phyloP scores from a whole-genome alignment of 2,113 vertebrate species.

The Brachyhypopomus gauderio region DNA sequence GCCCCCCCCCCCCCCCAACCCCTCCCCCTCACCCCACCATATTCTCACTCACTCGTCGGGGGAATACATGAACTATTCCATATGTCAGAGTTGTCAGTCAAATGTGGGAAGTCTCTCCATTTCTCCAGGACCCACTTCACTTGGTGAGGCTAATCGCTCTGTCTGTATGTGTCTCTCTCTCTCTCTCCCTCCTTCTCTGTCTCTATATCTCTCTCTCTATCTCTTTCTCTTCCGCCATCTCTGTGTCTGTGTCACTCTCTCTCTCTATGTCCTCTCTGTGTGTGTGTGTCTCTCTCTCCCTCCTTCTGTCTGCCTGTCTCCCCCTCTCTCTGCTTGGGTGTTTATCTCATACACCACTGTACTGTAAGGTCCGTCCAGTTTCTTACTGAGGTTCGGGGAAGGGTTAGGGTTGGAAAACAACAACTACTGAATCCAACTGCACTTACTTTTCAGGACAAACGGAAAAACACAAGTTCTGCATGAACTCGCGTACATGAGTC shows the following conservation, averaged over 20 bases:
- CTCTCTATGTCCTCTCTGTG: not conserved
- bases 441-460: no score
- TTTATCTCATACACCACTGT: slow-evolving; percentile 7
- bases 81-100: slow-evolving; percentile 99
- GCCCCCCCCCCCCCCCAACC: slow-evolving; percentile 73
- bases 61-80: slow-evolving; percentile 99
- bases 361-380: not conserved
- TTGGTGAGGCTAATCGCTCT: slow-evolving; percentile 10
- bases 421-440: not conserved
- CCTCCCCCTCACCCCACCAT: slow-evolving; percentile 78
- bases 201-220: slow-evolving; percentile 29
- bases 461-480: no score
- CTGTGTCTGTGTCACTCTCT: not conserved
- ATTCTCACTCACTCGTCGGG: slow-evolving; percentile 90
- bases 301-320: slow-evolving; percentile 64
- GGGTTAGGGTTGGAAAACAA: slow-evolving; percentile 34
- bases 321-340: slow-evolving; percentile 84
- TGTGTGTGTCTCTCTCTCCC: slow-evolving; percentile 33
- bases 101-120: slow-evolving; percentile 86
- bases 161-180: slow-evolving; percentile 73
- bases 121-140: slow-evolving; percentile 20
- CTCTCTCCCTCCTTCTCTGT: slow-evolving; percentile 60
- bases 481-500: no score
- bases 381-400: not conserved
- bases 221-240: not conserved